These are phyloP conservation scores for Dolichallabes microphthalmus DNA, from an alignment of 2,113 vertebrate species.

Conservation along the genomic window DNA sequence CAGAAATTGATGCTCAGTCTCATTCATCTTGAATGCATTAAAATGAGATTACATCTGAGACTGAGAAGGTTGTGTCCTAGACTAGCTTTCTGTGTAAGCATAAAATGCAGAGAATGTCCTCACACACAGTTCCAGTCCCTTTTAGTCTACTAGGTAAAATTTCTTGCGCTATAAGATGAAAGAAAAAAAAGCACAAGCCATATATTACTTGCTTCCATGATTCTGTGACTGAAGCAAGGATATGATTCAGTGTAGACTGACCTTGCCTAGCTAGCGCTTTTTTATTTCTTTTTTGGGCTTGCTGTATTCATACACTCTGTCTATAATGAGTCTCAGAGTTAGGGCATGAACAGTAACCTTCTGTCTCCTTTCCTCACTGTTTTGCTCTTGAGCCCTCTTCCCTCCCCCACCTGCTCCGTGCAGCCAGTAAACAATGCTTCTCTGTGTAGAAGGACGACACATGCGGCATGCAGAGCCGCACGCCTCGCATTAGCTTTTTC, in stretches of 20 bases:
- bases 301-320: not conserved
- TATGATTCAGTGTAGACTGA: conserved; percentile 18
- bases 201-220: conserved; percentile 6
- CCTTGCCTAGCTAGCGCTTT: not conserved
- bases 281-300: not conserved
- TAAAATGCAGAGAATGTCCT: not conserved
- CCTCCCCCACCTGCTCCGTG: conserved; percentile 25
- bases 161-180: not conserved
- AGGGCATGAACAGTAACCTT: conserved; percentile 41
- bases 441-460: conserved; percentile 40
- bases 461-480: conserved; percentile 19
- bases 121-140: not conserved
- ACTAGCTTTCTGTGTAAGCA: not conserved
- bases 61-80: not conserved
- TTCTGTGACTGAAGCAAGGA: conserved; percentile 20
- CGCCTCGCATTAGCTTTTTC: conserved; percentile 21
- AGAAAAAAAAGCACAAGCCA: not conserved
- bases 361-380: conserved; percentile 35
- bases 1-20: not conserved
- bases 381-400: conserved; percentile 34
- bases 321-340: conserved; percentile 45
- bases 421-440: conserved; percentile 36
- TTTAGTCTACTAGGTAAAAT: not conserved
- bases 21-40: not conserved
- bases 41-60: not conserved